Evolutionary conservation across 2,888 invertebrate genomes (phyloP).

Genomic region (Hyles lineata): DNA sequence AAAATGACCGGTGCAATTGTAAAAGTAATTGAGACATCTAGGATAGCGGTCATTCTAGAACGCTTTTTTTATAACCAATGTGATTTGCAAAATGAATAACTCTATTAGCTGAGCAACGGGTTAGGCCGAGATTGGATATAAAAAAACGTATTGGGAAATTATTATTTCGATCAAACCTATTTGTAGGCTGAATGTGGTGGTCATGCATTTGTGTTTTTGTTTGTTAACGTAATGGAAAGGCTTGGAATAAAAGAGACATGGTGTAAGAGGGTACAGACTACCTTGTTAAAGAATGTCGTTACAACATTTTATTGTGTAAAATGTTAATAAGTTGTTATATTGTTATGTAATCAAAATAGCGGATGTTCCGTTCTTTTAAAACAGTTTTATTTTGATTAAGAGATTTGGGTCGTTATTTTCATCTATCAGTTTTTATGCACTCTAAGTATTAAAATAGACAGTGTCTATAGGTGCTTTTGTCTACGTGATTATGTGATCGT

Average conservation of each 20-base stretch:
- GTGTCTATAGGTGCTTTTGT: not conserved
- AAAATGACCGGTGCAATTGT: conserved; percentile 45
- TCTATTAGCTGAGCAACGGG: not conserved
- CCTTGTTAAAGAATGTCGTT: not conserved
- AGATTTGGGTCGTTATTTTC: not conserved
- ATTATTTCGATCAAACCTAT: conserved; percentile 1
- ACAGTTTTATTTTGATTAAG: not conserved
- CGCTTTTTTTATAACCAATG: conserved; percentile 30
- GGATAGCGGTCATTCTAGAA: conserved; percentile 28
- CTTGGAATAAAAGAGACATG: not conserved
- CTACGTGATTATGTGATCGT: not conserved
- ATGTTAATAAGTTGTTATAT: not conserved
- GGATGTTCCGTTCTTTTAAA: not conserved
- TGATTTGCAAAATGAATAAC: conserved; percentile 36
- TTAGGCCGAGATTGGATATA: conserved; percentile 2
- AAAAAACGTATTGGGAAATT: not conserved
- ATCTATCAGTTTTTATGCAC: not conserved
- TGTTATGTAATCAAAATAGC: not conserved
- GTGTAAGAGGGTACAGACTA: not conserved
- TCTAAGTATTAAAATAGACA: too few relatives aligned
- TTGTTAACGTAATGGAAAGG: not conserved
- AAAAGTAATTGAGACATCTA: conserved; percentile 31
- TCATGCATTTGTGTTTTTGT: conserved; percentile 8
- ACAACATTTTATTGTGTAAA: not conserved
- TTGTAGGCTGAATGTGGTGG: not conserved